These are phyloP conservation scores for Galeopsomyia nigrocyanea DNA, from an alignment of 2,888 invertebrate species.

Conservation along the genomic window DNA sequence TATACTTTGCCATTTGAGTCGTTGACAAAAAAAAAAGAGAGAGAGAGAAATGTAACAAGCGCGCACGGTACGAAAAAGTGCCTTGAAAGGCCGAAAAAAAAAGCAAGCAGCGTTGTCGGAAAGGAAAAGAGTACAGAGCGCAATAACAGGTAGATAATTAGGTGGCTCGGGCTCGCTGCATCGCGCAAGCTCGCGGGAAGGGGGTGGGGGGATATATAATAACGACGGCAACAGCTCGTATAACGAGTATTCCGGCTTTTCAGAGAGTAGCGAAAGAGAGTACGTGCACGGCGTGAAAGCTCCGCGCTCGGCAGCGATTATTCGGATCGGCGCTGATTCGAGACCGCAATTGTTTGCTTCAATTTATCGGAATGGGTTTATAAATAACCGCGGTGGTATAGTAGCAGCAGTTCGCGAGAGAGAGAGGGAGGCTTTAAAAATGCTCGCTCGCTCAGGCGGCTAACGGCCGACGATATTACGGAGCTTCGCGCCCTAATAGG, in stretches of 20 bases:
- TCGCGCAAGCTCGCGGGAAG: conserved; percentile 4
- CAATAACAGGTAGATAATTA: conserved; percentile 39
- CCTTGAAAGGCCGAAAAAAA: too few relatives aligned
- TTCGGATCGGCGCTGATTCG: conserved; percentile 17
- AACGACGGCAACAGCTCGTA: neutral
- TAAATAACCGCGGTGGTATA: conserved; percentile 23
- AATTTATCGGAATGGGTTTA: conserved; percentile 39
- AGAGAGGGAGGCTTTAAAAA: conserved; percentile 18
- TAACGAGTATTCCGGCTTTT: conserved; percentile 18
- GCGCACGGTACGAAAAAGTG: neutral
- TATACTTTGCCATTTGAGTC: too few relatives aligned
- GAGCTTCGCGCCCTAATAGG: conserved; percentile 37
- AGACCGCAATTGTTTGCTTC: conserved; percentile 35
- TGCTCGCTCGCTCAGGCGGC: conserved; percentile 1
- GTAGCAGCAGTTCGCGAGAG: neutral
- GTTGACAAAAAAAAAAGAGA: neutral
- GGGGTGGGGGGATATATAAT: neutral
- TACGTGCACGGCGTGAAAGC: neutral
- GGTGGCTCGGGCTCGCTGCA: conserved; percentile 10
- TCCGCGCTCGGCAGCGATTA: conserved; percentile 19
- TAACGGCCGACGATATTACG: conserved; percentile 27
- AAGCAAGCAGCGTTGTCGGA: too few relatives aligned
- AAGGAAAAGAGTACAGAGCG: neutral
- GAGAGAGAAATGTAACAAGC: neutral
- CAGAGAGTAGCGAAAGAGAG: neutral